phyloP scores from a whole-genome alignment of 2,888 invertebrate genomes.

The Tachystola acroxantha region DNA sequence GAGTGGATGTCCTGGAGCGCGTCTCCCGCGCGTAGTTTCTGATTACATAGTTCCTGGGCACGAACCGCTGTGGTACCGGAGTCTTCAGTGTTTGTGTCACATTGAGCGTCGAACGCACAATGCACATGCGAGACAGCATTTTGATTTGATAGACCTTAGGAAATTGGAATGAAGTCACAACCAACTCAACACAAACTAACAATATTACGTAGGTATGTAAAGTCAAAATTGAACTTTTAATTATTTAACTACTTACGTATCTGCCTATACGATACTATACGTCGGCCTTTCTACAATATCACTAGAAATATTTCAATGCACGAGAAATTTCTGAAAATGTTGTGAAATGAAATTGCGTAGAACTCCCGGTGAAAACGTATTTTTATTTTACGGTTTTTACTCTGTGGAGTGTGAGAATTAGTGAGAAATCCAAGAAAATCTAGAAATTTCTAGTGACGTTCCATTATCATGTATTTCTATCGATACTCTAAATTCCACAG shows the following conservation, averaged over 20 bases:
- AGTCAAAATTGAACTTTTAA: not conserved
- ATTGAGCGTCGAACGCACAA: conserved; percentile 49
- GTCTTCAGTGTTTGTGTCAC: conserved; percentile 52
- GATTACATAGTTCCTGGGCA: conserved; percentile 67
- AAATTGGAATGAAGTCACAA: not conserved
- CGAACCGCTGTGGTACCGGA: conserved; percentile 60
- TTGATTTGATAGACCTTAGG: conserved; percentile 24
- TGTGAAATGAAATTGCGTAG: conserved; percentile 9
- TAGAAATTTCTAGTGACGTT: conserved; percentile 1
- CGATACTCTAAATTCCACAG: too few species aligned
- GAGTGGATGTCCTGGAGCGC: conserved; percentile 52
- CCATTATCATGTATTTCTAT: too few species aligned
- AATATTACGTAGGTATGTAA: not conserved
- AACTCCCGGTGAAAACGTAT: not conserved
- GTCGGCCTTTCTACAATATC: too few species aligned
- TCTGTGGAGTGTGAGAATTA: too few species aligned
- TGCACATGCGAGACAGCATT: conserved; percentile 72
- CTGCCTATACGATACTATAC: too few species aligned
- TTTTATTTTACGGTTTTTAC: conserved; percentile 1
- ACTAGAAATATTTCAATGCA: not conserved
- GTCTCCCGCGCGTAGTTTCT: conserved; percentile 77
- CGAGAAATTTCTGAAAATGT: conserved; percentile 6
- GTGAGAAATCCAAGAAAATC: too few species aligned
- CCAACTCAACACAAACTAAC: not conserved
- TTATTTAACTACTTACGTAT: not conserved